Evolutionary conservation across 2,113 vertebrate species (phyloP).

Genomic region (Campylorhamphus procurvoides): DNA sequence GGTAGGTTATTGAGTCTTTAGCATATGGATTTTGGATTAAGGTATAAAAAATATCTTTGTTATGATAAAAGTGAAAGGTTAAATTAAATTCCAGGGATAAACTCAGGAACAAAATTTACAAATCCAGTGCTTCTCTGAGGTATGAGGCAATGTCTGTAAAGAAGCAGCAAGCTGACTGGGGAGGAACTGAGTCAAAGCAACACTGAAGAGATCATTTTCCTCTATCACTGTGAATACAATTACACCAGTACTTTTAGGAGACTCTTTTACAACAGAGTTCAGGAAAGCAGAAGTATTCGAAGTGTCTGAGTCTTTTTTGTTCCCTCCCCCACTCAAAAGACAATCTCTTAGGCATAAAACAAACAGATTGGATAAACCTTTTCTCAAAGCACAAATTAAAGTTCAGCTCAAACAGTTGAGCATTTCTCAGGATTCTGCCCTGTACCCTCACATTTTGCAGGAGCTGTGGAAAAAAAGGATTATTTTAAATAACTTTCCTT

Average conservation of each 20-base stretch:
- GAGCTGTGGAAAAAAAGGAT: neutral
- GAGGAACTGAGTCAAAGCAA: neutral
- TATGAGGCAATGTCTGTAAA: neutral
- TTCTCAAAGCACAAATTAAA: neutral
- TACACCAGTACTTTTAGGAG: slow-evolving; percentile 19
- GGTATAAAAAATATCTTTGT: slow-evolving; percentile 63
- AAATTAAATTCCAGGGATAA: slow-evolving; percentile 65
- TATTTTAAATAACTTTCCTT: neutral
- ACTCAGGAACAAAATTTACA: slow-evolving; percentile 56
- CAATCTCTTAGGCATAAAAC: neutral
- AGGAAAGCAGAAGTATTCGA: slow-evolving; percentile 20
- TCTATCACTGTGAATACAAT: slow-evolving; percentile 47
- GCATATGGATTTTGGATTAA: slow-evolving; percentile 72
- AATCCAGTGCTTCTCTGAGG: slow-evolving; percentile 54
- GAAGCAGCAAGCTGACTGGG: neutral
- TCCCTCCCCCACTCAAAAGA: neutral
- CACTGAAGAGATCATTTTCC: slow-evolving; percentile 33
- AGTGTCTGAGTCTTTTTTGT: neutral
- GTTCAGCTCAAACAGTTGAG: neutral
- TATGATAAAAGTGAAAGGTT: slow-evolving; percentile 68
- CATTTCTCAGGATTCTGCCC: neutral
- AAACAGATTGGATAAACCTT: neutral
- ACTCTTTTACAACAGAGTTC: slow-evolving; percentile 18
- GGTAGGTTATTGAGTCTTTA: slow-evolving; percentile 32
- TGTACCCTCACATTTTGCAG: neutral